Evolutionary conservation across 2,888 invertebrate genomes (phyloP), one percentile per base, ranked within the genome.

Genomic region (Acronicta aceris): DNA sequence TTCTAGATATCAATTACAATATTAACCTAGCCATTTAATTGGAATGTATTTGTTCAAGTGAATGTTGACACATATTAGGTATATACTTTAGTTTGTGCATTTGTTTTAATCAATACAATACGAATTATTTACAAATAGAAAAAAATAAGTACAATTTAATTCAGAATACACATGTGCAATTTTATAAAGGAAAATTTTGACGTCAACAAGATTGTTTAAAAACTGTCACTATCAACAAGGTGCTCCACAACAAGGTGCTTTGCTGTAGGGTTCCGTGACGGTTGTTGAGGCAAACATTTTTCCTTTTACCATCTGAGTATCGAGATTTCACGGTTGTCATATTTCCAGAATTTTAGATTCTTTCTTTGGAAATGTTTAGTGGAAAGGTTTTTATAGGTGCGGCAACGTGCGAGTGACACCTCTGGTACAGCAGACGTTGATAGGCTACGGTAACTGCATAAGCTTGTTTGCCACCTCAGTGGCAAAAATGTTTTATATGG

Each of bases 1-100:
- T 33, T 33, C 33, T 33, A 33, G 12, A 33, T 33, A 12, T 1
- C 4, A 38, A 38, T 38, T 13, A 48, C 10, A 17, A 33, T 6
- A 15, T 3, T 6, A 17, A 25, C 21, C 25, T 45, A 25, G 8
- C 0, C 0, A 17, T 51, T 50, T 38, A 1, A 52, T 49, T 13
- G 12, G 51, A 45, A 27, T 17, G 9, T 55, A 21, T 41, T 54
- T 41, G 48, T 46, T 3, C 16, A 8, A 27, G n/a, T 46, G 42
- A 65, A 42, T 59, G 27, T 65, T 49, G 49, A 50, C 16, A 50
- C 40, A 59, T 38, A 40, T 55, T 33, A 43, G 33, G n/a, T n/a
- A n/a, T n/a, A n/a, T n/a, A n/a, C n/a, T n/a, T 62, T 38, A 12
- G 52, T 67, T 62, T 62, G 42, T 38, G 57, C 42, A 61, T 57